Percentiles rank a stretch among this genome's conserved stretches.
Conservation (phyloP, 35 echinoderm and acorn worm genomes). For the Chiridota heheva region DNA sequence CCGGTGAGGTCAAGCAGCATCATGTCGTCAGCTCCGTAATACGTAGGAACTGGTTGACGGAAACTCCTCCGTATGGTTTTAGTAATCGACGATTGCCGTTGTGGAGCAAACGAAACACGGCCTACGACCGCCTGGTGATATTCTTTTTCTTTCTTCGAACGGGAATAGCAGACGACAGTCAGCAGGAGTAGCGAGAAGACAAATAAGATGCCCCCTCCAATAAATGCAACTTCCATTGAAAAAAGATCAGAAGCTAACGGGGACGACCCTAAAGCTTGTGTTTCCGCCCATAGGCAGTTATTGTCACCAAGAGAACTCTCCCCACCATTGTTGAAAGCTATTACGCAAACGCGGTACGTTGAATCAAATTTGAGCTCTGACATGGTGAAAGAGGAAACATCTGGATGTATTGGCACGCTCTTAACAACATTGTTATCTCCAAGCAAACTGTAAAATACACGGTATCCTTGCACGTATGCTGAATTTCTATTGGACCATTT, state of each 20-base stretch:
- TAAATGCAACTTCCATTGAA: constrained; percentile 53
- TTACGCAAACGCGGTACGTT: constrained; percentile 76
- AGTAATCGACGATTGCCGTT: constrained; percentile 45
- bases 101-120: constrained; percentile 2
- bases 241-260: constrained; percentile 34
- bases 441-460: constrained; percentile 71
- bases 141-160: constrained; percentile 50
- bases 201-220: constrained; percentile 56
- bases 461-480: constrained; percentile 66
- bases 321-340: constrained; percentile 83
- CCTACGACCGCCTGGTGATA: constrained; percentile 37
- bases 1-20: constrained; percentile 81
- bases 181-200: constrained; percentile 41
- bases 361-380: constrained; percentile 61
- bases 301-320: constrained; percentile 67
- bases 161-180: constrained; percentile 56
- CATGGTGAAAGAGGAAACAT: constrained; percentile 76
- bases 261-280: background rate
- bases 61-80: constrained; percentile 43
- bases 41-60: constrained; percentile 47
- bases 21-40: constrained; percentile 65
- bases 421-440: constrained; percentile 56
- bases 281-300: constrained; percentile 85
- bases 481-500: constrained; percentile 46
- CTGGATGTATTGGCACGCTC: constrained; percentile 78